phyloP scores from a whole-genome alignment of 2,797 vertebrate genomes.

The Threskiornis aethiopicus region DNA sequence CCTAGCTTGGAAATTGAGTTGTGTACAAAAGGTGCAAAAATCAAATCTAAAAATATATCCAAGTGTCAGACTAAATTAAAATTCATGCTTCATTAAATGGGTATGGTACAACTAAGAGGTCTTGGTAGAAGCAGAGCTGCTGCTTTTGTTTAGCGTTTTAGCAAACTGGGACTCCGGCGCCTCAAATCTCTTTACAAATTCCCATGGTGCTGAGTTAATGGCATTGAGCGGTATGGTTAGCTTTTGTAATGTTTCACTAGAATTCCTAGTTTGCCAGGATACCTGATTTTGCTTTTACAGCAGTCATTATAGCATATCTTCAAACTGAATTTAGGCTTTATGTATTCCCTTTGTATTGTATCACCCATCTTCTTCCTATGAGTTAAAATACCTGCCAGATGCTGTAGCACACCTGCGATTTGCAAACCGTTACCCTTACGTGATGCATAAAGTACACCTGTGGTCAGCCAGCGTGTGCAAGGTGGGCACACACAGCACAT shows the following conservation, averaged over 20 bases:
- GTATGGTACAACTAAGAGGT: background rate
- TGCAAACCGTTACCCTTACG: background rate
- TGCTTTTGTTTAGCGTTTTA: background rate
- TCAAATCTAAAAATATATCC: constrained; percentile 4
- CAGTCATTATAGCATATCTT: background rate
- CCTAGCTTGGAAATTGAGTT: background rate
- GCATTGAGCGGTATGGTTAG: background rate
- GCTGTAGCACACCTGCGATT: background rate
- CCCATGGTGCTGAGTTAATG: background rate
- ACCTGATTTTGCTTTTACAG: background rate
- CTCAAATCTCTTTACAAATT: background rate
- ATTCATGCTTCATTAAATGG: background rate
- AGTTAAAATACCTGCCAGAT: background rate
- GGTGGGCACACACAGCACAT: background rate
- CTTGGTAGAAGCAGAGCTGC: background rate
- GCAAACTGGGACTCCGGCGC: background rate
- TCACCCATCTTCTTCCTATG: background rate
- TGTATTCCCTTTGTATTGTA: background rate
- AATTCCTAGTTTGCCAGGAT: background rate
- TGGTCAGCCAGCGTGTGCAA: background rate
- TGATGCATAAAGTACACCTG: background rate
- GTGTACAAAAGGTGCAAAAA: background rate
- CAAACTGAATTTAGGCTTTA: background rate
- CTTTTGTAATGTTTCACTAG: background rate
- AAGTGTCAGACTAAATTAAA: constrained; percentile 49